phyloP scores from a whole-genome alignment of 2,888 invertebrate species.

The Strigamia maritima region DNA sequence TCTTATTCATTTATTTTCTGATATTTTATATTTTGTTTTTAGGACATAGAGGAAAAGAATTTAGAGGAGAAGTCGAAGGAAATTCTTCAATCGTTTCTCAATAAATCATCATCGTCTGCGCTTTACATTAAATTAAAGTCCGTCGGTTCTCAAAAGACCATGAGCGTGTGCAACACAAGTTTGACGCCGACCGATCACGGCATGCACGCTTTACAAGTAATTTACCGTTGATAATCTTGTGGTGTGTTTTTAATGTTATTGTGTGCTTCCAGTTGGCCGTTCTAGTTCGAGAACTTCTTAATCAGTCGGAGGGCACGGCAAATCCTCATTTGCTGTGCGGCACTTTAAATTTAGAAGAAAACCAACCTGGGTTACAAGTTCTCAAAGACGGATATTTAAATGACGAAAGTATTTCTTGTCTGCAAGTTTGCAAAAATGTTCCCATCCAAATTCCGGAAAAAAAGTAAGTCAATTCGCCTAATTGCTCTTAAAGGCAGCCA shows the following conservation, averaged over 20 bases:
- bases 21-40: not conserved
- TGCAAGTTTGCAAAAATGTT: slow-evolving; percentile 43
- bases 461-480: slow-evolving; percentile 41
- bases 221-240: not conserved
- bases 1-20: not conserved
- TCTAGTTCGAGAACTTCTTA: slow-evolving; percentile 42
- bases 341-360: slow-evolving; percentile 42
- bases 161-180: slow-evolving; percentile 42
- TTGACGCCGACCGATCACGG: slow-evolving; percentile 42
- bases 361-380: slow-evolving; percentile 43
- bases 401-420: slow-evolving; percentile 44
- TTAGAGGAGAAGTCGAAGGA: slow-evolving; percentile 36
- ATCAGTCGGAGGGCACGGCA: slow-evolving; percentile 41
- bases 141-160: slow-evolving; percentile 38
- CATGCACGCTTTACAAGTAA: slow-evolving; percentile 44
- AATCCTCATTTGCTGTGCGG: slow-evolving; percentile 44
- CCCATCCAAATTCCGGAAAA: slow-evolving; percentile 42
- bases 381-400: slow-evolving; percentile 44
- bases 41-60: slow-evolving; percentile 42
- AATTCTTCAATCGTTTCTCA: slow-evolving; percentile 40
- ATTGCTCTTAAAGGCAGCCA: too few relatives aligned
- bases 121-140: slow-evolving; percentile 41
- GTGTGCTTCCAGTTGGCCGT: slow-evolving; percentile 41
- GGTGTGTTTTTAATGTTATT: slow-evolving; percentile 13
- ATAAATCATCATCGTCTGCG: slow-evolving; percentile 39